Conservation (phyloP, 1,140 invertebrate species). For the Ectropis grisescens region DNA sequence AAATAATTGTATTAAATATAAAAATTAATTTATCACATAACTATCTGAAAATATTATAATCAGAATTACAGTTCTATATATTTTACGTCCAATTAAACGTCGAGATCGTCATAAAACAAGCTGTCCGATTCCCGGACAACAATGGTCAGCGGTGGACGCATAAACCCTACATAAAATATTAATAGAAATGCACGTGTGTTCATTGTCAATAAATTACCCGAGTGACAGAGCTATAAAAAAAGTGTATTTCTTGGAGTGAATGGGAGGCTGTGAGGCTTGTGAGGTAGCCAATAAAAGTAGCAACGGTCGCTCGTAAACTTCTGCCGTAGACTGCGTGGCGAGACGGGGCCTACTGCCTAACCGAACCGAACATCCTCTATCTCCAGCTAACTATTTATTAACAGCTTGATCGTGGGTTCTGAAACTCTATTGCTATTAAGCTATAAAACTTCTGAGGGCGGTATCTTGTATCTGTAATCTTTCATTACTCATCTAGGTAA, state of each 20-base stretch:
- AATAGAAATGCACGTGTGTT: constrained; percentile 67
- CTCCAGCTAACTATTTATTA: no score
- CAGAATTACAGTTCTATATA: no score
- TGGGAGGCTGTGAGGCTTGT: constrained; percentile 63
- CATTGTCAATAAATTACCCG: constrained; percentile 66
- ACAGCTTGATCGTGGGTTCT: no score
- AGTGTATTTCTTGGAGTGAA: constrained; percentile 65
- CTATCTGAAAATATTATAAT: no score
- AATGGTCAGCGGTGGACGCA: constrained; percentile 31
- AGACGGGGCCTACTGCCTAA: constrained; percentile 23
- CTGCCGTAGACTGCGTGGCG: constrained; percentile 64
- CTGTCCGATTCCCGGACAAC: constrained; percentile 29
- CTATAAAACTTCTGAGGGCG: no score
- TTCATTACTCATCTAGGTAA: no score
- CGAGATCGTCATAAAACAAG: constrained; percentile 33
- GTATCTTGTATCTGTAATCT: no score
- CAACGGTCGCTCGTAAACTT: constrained; percentile 58
- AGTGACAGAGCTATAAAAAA: constrained; percentile 67
- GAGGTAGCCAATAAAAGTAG: constrained; percentile 67
- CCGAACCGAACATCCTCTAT: no score
- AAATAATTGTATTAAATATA: no score
- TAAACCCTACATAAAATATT: constrained; percentile 68
- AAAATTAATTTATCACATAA: no score
- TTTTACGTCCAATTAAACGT: no score
- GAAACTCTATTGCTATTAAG: no score